phyloP scores from a whole-genome alignment of 2,888 invertebrate species.

The Dynastes maya region DNA sequence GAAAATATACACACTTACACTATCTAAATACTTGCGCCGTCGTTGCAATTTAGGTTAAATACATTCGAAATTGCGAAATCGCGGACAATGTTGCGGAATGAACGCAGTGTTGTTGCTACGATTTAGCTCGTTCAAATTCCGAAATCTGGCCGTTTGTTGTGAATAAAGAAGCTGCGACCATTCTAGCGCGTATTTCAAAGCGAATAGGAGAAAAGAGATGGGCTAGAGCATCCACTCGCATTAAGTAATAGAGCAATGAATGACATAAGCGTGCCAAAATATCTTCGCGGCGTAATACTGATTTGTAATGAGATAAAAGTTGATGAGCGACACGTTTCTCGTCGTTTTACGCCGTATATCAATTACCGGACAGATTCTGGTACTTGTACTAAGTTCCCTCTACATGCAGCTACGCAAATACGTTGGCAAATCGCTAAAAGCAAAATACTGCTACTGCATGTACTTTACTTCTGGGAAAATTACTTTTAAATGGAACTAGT shows the following conservation, averaged over 20 bases:
- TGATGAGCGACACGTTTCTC: constrained; percentile 68
- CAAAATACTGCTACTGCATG: too few species aligned
- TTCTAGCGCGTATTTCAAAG: background rate
- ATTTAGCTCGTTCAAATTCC: constrained; percentile 32
- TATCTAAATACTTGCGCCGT: background rate
- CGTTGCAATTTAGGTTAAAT: constrained; percentile 49
- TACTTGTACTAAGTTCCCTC: background rate
- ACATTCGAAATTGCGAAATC: constrained; percentile 55
- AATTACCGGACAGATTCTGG: constrained; percentile 54
- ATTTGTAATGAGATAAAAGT: constrained; percentile 68
- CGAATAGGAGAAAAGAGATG: constrained; percentile 10
- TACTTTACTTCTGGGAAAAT: too few species aligned
- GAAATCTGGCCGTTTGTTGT: constrained; percentile 28
- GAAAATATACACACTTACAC: constrained; percentile 11
- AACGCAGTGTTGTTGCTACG: background rate
- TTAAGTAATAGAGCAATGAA: constrained; percentile 52
- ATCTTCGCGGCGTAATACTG: constrained; percentile 69
- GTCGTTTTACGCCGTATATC: constrained; percentile 62
- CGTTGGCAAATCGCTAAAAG: too few species aligned
- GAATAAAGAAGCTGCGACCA: background rate
- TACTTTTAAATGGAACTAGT: too few species aligned
- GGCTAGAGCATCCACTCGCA: background rate
- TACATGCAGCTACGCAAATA: too few species aligned
- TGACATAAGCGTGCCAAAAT: constrained; percentile 70
- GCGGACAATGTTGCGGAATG: constrained; percentile 35